Base-by-base conservation (phyloP, 2,888 invertebrate species). In the Arrhopalites spinosus region DNA sequence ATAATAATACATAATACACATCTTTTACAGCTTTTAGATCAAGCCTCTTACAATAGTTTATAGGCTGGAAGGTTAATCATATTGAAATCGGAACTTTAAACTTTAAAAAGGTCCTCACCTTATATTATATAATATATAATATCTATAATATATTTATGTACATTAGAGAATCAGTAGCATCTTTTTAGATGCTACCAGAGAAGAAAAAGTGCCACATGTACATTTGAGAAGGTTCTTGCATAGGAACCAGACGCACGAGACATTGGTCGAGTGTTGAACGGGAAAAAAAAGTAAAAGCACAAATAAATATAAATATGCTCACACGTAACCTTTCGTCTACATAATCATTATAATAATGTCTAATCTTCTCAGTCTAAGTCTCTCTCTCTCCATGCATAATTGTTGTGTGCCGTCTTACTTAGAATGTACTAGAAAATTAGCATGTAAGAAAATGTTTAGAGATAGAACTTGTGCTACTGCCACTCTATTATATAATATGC, bases 11-110 rank as follows among this genome's bases (percentile, higher is more conserved):
- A 53, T 53, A 53, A 69, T 53, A 29, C 27, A 67, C 25, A 23
- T 36, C 23, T 29, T 67, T 67, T 7, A 11, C 13, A 27, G 27
- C 69, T 69, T 50, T 47, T 59, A 23, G 23, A 59, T 59, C 59
- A n/a, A 53, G 53, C 29, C 56, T 50, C 23, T 23, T 15, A 69
- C 69, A 69, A 69, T 56, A 56, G 69, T 29, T 20, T 45, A 11
- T 36, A 20, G 47, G 69, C 69, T 69, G 53, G 53, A 53, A 69
- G 56, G 69, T 69, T 69, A 69, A 69, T 69, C 69, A 53, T 56
- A 69, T 69, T 69, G 69, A 30, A 11, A 36, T 36, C 36, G 36
- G 36, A 69, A 68, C 67, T 68, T 47, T 68, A 69, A 53, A 47
- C 56, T 43, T 23, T 68, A 47, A 25, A n/a, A 56, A 15, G 23